These are phyloP conservation scores for Bombyx mori DNA, from an alignment of 1,140 invertebrate species.

Conservation along the genomic window ASM3026992v2 NC_085117.1:10723501-10724000, in stretches of 20 bases:
- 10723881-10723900: constrained; percentile 74
- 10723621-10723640: too few relatives aligned
- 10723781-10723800: background rate
- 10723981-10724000: too few relatives aligned
- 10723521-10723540: too few relatives aligned
- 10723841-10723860: constrained; percentile 73
- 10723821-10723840: constrained; percentile 75
- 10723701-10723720: background rate
- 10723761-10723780: background rate
- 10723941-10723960: constrained; percentile 43
- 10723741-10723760: too few relatives aligned
- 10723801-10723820: constrained; percentile 70
- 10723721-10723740: background rate
- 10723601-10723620: too few relatives aligned
- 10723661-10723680: too few relatives aligned
- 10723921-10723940: constrained; percentile 71
- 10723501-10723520: too few relatives aligned
- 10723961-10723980: constrained; percentile 26
- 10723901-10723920: constrained; percentile 72
- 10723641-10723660: too few relatives aligned
- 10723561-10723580: too few relatives aligned
- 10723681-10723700: too few relatives aligned
- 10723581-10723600: too few relatives aligned
- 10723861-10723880: constrained; percentile 72
- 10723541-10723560: too few relatives aligned